Base-by-base conservation (phyloP, 2,888 invertebrate genomes). In the Sepioteuthis lessoniana region DNA sequence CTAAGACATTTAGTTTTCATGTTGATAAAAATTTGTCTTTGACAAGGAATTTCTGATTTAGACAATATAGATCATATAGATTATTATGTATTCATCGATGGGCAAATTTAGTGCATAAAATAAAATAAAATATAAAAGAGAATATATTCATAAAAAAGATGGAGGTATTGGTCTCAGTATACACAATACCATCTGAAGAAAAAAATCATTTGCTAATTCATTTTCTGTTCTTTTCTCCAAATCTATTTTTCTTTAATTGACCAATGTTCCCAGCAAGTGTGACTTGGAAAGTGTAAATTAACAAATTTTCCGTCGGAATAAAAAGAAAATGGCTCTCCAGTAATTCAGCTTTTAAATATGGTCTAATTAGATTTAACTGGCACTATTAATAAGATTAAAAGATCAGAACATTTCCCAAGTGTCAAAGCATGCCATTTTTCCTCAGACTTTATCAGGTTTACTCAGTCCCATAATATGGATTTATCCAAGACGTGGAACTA, bases 361-460 rank as follows among this genome's bases (percentile, higher is more conserved):
- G 10, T n/a, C n/a, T 76, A 76, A 76, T 76, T 76, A 76, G n/a
- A 35, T 76, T 76, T 76, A 76, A 76, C 76, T 4, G 76, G 76
- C 76, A 76, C 76, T n/a, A 76, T 76, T 76, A 76, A 76, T 76
- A 10, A 76, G n/a, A 76, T 76, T n/a, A n/a, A 35, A 76, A 76
- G 76, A 76, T 76, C 76, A 35, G 76, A 76, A n/a, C 76, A 76
- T 76, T 76, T 76, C n/a, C n/a, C n/a, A 76, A 76, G 76, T 76
- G 76, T 76, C 76, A 76, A 76, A 76, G 76, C 10, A 76, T 76
- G 76, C 76, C n/a, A 10, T 76, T 76, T 76, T 76, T 76, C 13
- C 76, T n/a, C 16, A n/a, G 76, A n/a, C n/a, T 35, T 35, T n/a
- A 76, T 76, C 19, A 35, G n/a, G n/a, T 76, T 76, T 13, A n/a